Evolutionary conservation across 1,140 invertebrate species (phyloP).

Genomic region (Cepaea nemoralis): DNA sequence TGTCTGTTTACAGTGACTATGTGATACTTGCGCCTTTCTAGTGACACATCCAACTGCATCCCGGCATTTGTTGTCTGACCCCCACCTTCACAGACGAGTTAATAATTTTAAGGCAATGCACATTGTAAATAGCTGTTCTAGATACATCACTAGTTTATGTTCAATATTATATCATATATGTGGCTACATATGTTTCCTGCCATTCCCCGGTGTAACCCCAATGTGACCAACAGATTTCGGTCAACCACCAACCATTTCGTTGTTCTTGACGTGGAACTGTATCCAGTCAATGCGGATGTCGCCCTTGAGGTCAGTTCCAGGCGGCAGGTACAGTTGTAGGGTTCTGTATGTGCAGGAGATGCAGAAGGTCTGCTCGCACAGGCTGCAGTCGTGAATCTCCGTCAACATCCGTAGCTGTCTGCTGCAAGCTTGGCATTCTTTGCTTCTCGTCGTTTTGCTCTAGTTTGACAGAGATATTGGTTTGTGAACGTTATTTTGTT

Average conservation of each 20-base stretch:
- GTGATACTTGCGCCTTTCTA: no score
- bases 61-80: no score
- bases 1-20: no score
- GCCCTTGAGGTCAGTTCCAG: conserved; percentile 3
- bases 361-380: conserved; percentile 22
- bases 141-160: no score
- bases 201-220: no score
- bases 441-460: background rate
- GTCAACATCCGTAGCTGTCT: background rate
- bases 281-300: background rate
- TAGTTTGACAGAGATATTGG: background rate
- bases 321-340: conserved; percentile 17
- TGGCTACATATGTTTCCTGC: no score
- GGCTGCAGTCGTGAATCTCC: background rate
- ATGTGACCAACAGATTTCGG: background rate
- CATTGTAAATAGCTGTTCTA: no score
- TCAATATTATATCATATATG: no score
- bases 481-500: background rate
- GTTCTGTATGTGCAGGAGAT: background rate
- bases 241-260: background rate
- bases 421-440: conserved; percentile 9
- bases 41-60: no score
- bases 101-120: no score
- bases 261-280: background rate
- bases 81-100: no score